Conservation (phyloP, 37 sponge, comb jelly and placozoan species). For the Halichondria panicea region DNA sequence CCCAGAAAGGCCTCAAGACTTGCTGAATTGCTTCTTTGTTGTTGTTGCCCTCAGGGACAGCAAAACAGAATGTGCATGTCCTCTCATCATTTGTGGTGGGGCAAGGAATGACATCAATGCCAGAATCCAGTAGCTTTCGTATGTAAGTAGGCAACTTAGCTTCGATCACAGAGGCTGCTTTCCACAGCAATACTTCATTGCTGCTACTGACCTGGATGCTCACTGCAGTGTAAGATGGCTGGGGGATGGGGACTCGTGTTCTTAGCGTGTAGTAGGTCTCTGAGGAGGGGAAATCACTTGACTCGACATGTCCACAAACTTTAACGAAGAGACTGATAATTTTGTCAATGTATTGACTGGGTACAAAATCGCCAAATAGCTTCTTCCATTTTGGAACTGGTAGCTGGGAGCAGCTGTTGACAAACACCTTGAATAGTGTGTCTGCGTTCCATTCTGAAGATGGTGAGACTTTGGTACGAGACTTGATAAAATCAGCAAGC, state of each 20-base stretch:
- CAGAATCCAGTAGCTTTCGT: constrained; percentile 48
- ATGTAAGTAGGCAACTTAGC: constrained; percentile 69
- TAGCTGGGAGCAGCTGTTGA: constrained; percentile 19
- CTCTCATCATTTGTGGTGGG: constrained; percentile 34
- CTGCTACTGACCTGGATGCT: constrained; percentile 21
- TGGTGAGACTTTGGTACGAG: neutral
- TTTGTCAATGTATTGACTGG: constrained; percentile 60
- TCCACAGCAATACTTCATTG: constrained; percentile 45
- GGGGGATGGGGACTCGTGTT: constrained; percentile 38
- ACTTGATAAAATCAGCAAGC: constrained; percentile 44
- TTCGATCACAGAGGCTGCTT: constrained; percentile 53
- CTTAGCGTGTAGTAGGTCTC: constrained; percentile 20
- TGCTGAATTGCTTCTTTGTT: constrained; percentile 40
- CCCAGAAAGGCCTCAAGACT: constrained; percentile 68
- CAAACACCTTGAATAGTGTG: constrained; percentile 45
- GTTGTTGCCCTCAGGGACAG: constrained; percentile 27
- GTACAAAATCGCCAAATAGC: constrained; percentile 75
- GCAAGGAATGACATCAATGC: constrained; percentile 48
- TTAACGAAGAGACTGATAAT: constrained; percentile 34
- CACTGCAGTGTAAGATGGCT: constrained; percentile 45
- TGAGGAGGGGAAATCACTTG: neutral
- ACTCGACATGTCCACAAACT: neutral
- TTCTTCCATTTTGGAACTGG: constrained; percentile 55
- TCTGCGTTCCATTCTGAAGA: constrained; percentile 22
- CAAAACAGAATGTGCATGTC: constrained; percentile 44